Evolutionary conservation across 1,140 invertebrate species (phyloP).

Genomic region (Zeugodacus cucurbitae): DNA sequence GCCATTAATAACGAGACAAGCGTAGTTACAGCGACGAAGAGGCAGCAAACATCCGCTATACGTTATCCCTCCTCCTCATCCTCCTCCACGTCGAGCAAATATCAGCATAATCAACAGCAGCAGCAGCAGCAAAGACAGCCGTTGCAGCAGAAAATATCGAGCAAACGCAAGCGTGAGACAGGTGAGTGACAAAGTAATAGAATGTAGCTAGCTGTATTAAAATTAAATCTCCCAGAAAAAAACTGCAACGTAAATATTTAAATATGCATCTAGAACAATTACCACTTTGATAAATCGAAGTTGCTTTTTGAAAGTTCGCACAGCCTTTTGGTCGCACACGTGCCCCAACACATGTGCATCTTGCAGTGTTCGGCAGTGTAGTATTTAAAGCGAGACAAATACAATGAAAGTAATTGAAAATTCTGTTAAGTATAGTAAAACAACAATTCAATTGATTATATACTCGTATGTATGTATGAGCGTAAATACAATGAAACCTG

Average conservation of each 20-base stretch:
- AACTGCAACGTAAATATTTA: neutral
- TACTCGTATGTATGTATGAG: neutral
- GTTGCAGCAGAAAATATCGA: slow-evolving; percentile 28
- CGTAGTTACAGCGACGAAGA: neutral
- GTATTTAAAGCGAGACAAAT: neutral
- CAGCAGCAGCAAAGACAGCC: slow-evolving; percentile 27
- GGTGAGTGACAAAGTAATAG: neutral
- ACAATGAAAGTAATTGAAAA: neutral
- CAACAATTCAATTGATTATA: neutral
- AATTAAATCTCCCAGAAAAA: neutral
- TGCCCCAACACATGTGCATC: neutral
- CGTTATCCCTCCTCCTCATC: slow-evolving; percentile 37
- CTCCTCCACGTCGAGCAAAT: neutral
- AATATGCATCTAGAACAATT: neutral
- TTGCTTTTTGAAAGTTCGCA: neutral
- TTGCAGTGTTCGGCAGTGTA: neutral
- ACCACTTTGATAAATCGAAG: neutral
- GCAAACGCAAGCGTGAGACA: slow-evolving; percentile 44
- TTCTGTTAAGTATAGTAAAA: neutral
- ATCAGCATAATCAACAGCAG: slow-evolving; percentile 26
- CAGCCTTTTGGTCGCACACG: neutral
- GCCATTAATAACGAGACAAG: slow-evolving; percentile 17
- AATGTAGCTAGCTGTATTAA: neutral
- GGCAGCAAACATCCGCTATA: slow-evolving; percentile 9
- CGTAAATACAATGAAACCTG: neutral